phyloP scores from a whole-genome alignment of 2,888 invertebrate genomes.

The Aphidoletes aphidimyza region DNA sequence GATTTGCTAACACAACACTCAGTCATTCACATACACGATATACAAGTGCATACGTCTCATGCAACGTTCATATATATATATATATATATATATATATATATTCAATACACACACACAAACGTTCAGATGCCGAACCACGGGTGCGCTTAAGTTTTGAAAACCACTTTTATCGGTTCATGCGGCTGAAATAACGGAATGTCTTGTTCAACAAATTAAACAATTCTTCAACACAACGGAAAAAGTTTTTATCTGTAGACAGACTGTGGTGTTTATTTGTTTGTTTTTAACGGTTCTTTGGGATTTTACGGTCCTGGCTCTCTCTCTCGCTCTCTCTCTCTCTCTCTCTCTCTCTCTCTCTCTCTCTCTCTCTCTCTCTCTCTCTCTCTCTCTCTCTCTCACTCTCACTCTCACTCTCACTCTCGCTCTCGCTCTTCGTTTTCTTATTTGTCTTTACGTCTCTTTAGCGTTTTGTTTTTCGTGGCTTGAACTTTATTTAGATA shows the following conservation, averaged over 20 bases:
- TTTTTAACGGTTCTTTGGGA: constrained; percentile 32
- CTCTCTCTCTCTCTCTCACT: not conserved
- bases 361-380: not conserved
- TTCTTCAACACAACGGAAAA: constrained; percentile 30
- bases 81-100: too few species aligned
- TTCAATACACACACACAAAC: not conserved
- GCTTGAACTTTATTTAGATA: constrained; percentile 50
- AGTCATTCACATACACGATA: too few species aligned
- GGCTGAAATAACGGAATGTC: constrained; percentile 19
- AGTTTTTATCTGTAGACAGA: constrained; percentile 31
- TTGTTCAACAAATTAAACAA: constrained; percentile 46
- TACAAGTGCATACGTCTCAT: too few species aligned
- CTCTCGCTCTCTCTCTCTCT: not conserved
- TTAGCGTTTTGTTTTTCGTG: too few species aligned
- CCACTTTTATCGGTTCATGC: not conserved
- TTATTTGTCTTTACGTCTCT: too few species aligned
- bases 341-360: not conserved
- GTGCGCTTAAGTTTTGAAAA: too few species aligned
- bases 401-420: too few species aligned
- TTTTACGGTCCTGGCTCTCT: not conserved
- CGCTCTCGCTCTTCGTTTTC: too few species aligned
- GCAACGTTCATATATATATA: too few species aligned
- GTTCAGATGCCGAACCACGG: too few species aligned
- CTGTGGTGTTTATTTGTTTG: constrained; percentile 45
- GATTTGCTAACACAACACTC: not conserved